These are phyloP conservation scores for Ochlodes sylvanus DNA, from an alignment of 2,888 invertebrate genomes.

Conservation along the genomic window DNA sequence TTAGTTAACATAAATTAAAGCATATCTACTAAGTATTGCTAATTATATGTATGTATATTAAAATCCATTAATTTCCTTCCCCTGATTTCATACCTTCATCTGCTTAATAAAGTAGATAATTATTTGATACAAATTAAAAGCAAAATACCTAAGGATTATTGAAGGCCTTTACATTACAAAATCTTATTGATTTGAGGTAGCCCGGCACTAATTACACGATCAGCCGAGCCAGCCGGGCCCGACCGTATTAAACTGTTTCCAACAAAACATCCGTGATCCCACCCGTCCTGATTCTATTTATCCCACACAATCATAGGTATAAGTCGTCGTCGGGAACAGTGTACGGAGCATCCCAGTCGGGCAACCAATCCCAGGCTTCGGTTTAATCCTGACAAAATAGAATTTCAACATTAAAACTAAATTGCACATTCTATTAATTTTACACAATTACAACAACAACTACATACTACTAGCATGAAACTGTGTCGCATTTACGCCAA, in stretches of 20 bases:
- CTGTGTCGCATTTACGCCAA: too few species aligned
- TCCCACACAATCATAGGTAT: conserved; percentile 8
- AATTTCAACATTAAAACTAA: conserved; percentile 23
- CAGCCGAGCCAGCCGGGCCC: conserved; percentile 27
- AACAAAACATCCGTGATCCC: conserved; percentile 53
- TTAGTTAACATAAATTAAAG: too few species aligned
- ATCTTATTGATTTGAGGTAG: conserved; percentile 36
- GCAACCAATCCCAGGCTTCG: conserved; percentile 22
- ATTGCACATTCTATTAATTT: neutral
- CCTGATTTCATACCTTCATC: neutral
- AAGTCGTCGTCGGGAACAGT: neutral
- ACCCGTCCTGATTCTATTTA: conserved; percentile 45
- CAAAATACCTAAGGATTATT: conserved; percentile 20
- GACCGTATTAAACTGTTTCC: conserved; percentile 64
- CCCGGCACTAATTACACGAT: conserved; percentile 34
- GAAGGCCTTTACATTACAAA: conserved; percentile 26
- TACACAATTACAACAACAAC: too few species aligned
- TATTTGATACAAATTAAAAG: conserved; percentile 8
- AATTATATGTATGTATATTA: too few species aligned
- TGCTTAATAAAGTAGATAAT: neutral
- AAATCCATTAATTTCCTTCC: too few species aligned
- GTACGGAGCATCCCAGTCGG: conserved; percentile 13
- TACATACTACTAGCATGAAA: too few species aligned
- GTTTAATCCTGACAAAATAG: conserved; percentile 26
- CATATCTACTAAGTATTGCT: too few species aligned